Conservation (phyloP, 2,113 vertebrate species). For the Erythrolamprus reginae region DNA sequence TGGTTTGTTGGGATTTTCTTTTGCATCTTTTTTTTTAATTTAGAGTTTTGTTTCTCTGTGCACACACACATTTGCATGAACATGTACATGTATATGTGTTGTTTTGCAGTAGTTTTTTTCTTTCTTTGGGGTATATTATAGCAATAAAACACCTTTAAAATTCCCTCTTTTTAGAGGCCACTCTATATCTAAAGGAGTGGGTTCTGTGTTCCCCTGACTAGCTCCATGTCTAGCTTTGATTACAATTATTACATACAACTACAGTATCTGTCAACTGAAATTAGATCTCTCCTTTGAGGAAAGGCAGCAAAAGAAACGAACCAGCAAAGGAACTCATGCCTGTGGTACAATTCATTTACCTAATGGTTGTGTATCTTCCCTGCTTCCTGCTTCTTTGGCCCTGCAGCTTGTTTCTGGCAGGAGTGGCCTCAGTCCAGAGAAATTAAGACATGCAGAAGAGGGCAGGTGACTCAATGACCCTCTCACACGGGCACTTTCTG, state of each 20-base stretch:
- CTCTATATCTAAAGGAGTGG: neutral
- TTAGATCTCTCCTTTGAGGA: constrained; percentile 16
- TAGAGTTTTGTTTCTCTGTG: neutral
- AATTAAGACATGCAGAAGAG: neutral
- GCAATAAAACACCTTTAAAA: neutral
- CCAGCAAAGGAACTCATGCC: neutral
- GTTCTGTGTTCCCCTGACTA: neutral
- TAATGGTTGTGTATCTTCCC: neutral
- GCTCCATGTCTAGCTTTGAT: constrained; percentile 27
- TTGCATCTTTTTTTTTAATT: neutral
- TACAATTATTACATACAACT: constrained; percentile 8
- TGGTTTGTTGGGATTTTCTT: neutral
- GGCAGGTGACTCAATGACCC: neutral
- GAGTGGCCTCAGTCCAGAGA: neutral
- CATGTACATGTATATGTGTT: neutral
- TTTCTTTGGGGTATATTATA: neutral
- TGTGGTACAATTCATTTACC: neutral
- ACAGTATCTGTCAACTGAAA: constrained; percentile 25
- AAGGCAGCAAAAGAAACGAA: constrained; percentile 8
- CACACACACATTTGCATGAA: neutral
- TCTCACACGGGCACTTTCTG: neutral
- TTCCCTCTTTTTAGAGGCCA: neutral
- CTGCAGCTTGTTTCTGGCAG: neutral
- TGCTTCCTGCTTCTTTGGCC: neutral
- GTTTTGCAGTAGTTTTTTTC: neutral